Evolutionary conservation across 2,113 vertebrate species (phyloP).

Genomic region (Parus major): DNA sequence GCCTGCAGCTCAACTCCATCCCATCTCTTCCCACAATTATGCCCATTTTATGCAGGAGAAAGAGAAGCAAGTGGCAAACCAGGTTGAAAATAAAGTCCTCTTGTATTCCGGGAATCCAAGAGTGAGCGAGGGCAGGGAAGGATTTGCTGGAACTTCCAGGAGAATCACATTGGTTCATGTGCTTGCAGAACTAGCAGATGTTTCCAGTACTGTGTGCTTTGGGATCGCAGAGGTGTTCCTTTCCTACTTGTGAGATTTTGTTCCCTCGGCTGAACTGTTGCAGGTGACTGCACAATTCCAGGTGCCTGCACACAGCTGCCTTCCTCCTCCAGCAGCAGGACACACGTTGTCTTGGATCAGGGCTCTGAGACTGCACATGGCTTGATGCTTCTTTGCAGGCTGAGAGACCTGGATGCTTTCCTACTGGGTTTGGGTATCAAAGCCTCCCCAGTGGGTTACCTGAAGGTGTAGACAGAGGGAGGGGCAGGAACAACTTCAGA

Average conservation of each 20-base stretch:
- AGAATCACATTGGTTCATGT: neutral
- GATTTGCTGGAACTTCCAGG: neutral
- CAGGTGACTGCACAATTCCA: neutral
- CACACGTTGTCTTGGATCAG: fast-evolving
- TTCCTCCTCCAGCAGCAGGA: neutral
- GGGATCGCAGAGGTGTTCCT: neutral
- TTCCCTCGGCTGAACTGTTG: neutral
- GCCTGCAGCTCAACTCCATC: neutral
- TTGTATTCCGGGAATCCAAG: neutral
- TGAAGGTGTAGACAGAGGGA: constrained; percentile 47
- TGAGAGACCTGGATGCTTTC: constrained; percentile 11
- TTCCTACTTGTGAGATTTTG: neutral
- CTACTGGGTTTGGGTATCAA: neutral
- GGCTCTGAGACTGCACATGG: neutral
- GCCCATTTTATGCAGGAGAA: neutral
- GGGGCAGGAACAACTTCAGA: neutral
- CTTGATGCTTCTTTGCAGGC: neutral
- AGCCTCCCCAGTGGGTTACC: constrained; percentile 1
- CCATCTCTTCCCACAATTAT: neutral
- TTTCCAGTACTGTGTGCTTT: neutral
- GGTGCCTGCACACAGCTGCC: neutral
- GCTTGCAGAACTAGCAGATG: neutral
- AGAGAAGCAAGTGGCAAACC: neutral
- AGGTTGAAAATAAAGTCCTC: neutral
- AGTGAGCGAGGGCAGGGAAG: neutral